Base-by-base conservation (phyloP, 1,140 invertebrate genomes). In the Danaus melanippus region DNA sequence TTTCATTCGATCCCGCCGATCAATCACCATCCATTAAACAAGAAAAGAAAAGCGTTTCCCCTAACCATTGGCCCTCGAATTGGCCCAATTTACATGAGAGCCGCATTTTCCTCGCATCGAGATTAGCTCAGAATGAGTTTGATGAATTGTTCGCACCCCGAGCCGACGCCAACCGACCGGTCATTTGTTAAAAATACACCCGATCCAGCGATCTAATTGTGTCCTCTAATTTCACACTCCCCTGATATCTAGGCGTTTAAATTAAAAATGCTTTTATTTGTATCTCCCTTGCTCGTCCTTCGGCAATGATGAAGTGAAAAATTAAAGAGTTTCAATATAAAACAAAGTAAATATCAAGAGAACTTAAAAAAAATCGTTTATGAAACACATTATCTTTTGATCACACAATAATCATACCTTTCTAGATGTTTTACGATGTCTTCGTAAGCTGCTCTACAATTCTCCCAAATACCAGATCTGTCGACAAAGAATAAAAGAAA, bases 401-500 rank as follows among this genome's bases (percentile, higher is more conserved):
- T 32, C 21, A 32, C 4, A 32, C 21, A 32, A 8, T 32, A 32
- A 32, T 79, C 92, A 89, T 92, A 95, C 92, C 95, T 94, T 91
- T 96, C 94, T 73, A 96, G 91, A 81, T 96, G 95, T 90, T 96
- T 96, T 50, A 96, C 94, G 83, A 96, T 95, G 87, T 96, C 95
- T 88, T 96, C 95, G 85, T 96, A 96, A 71, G 94, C 94, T 64
- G 94, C 94, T 84, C 95, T 91, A 89, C 95, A 96, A 88, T 96
- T 96, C 89, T 97, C 95, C 95, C 95, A 97, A 82, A 96, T 94
- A 72, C 94, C 94, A 78, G 94, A 95, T 87, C 95, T 95, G 90
- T 83, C 87, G 84, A 90, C 82, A 86, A 82, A 80, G 58, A 71
- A 74, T 70, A 76, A 75, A 72, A 84, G 66, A 70, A 72, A 81